Percentiles rank a stretch among this genome's conserved stretches.
Evolutionary conservation across 1,140 invertebrate species (phyloP).

Genomic region (Pemphigus obesinymphae): DNA sequence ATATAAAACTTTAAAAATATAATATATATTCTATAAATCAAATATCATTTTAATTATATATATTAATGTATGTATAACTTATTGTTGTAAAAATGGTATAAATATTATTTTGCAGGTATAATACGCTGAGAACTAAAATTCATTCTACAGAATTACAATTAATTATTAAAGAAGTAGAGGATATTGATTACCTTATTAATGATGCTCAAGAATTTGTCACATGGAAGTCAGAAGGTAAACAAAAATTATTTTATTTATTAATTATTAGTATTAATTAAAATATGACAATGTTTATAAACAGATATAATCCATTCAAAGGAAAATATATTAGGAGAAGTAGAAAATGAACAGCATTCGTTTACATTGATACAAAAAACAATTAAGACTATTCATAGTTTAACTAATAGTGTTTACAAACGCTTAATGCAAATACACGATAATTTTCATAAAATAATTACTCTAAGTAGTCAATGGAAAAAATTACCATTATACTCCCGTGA

Average conservation of each 20-base stretch:
- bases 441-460: slow-evolving; percentile 4
- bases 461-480: slow-evolving; percentile 33
- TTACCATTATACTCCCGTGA: slow-evolving; percentile 10
- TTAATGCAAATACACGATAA: slow-evolving; percentile 8
- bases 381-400: neutral
- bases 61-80: too few species aligned
- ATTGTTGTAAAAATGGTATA: too few species aligned
- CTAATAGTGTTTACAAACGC: slow-evolving; percentile 17
- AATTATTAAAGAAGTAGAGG: slow-evolving; percentile 61
- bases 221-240: slow-evolving; percentile 66
- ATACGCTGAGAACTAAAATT: slow-evolving; percentile 63
- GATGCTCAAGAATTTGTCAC: slow-evolving; percentile 60
- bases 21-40: too few species aligned
- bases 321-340: neutral
- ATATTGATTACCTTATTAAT: slow-evolving; percentile 61
- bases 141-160: slow-evolving; percentile 64
- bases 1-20: too few species aligned
- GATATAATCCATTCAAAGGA: neutral
- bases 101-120: slow-evolving; percentile 54
- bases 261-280: neutral
- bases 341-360: neutral
- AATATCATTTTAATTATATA: too few species aligned
- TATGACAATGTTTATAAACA: neutral
- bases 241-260: neutral
- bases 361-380: slow-evolving; percentile 14